phyloP scores from a whole-genome alignment of 2,113 vertebrate genomes.

The Oncorhynchus clarkii region DNA sequence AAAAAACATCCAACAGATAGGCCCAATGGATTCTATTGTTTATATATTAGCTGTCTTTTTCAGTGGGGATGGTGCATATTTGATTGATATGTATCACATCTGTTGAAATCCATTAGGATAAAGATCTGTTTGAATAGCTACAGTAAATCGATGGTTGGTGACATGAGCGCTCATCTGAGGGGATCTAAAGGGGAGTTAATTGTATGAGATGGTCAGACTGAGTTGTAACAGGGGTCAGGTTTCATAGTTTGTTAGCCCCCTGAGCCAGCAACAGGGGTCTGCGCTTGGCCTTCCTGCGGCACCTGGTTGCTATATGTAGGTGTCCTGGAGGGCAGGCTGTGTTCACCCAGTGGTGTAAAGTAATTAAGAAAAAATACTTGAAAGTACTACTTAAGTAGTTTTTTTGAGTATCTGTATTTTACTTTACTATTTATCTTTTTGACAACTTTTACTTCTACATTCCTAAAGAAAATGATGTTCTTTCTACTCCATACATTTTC shows the following conservation, averaged over 20 bases:
- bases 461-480: too few relatives aligned
- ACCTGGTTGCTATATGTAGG: too few relatives aligned
- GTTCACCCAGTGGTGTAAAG: too few relatives aligned
- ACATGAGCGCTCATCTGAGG: conserved; percentile 36
- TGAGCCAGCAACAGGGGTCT: neutral
- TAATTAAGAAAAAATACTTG: too few relatives aligned
- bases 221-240: conserved; percentile 11
- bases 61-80: neutral
- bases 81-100: neutral
- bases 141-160: neutral
- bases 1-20: too few relatives aligned
- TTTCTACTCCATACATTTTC: too few relatives aligned
- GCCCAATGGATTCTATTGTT: neutral
- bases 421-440: too few relatives aligned
- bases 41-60: neutral
- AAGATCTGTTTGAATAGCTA: neutral
- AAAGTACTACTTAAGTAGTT: too few relatives aligned
- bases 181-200: conserved; percentile 58
- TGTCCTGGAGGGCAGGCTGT: too few relatives aligned
- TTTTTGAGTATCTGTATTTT: too few relatives aligned
- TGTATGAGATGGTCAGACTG: conserved; percentile 65
- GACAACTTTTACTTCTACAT: too few relatives aligned
- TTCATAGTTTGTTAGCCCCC: neutral
- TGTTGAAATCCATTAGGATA: neutral
- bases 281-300: neutral